Evolutionary conservation across 1,140 invertebrate genomes (phyloP).

Genomic region (Drosophila rufa): DNA sequence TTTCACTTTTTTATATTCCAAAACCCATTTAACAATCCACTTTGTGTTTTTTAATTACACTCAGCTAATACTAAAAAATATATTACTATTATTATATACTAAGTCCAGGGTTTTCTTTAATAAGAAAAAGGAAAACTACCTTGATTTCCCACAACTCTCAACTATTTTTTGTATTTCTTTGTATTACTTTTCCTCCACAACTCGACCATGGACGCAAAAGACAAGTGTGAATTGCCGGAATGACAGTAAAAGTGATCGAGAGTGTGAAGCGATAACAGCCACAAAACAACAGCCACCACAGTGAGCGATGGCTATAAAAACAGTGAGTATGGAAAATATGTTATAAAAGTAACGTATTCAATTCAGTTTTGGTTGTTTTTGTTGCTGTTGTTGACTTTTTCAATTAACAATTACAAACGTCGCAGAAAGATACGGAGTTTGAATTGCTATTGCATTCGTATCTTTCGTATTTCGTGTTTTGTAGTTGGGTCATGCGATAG

Average conservation of each 20-base stretch:
- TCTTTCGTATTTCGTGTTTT: slow-evolving; percentile 10
- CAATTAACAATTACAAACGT: slow-evolving; percentile 73
- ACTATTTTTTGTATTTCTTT: slow-evolving; percentile 8
- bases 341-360: slow-evolving; percentile 48
- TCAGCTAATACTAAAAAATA: too few relatives aligned
- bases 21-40: too few relatives aligned
- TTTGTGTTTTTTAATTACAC: too few relatives aligned
- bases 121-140: not conserved
- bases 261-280: slow-evolving; percentile 44
- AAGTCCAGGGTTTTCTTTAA: too few relatives aligned
- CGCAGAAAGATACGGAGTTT: slow-evolving; percentile 16
- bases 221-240: slow-evolving; percentile 67
- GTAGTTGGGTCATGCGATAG: slow-evolving; percentile 8
- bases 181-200: slow-evolving; percentile 9
- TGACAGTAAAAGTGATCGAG: slow-evolving; percentile 71
- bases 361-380: slow-evolving; percentile 18
- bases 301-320: slow-evolving; percentile 7
- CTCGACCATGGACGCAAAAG: slow-evolving; percentile 6
- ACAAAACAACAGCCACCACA: not conserved
- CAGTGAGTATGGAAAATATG: slow-evolving; percentile 47
- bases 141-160: not conserved
- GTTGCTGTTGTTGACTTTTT: slow-evolving; percentile 64
- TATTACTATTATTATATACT: too few relatives aligned
- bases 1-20: too few relatives aligned
- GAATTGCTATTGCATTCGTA: slow-evolving; percentile 11